Evolutionary conservation across 2,113 vertebrate species (phyloP).

Genomic region (Danio rerio): GRCz12tu NC_133196.1:14416501-14417000

Average conservation of each 20-base stretch:
- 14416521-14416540: slow-evolving; percentile 6
- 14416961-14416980: slow-evolving; percentile 78
- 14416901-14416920: slow-evolving; percentile 50
- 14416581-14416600: background rate
- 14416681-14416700: too few relatives aligned
- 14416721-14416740: background rate
- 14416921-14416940: slow-evolving; percentile 60
- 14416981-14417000: slow-evolving; percentile 75
- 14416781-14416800: slow-evolving; percentile 9
- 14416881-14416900: background rate
- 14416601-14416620: background rate
- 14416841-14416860: slow-evolving; percentile 39
- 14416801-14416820: slow-evolving; percentile 26
- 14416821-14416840: slow-evolving; percentile 44
- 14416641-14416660: background rate
- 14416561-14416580: too few relatives aligned
- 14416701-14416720: background rate
- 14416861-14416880: slow-evolving; percentile 25
- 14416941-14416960: slow-evolving; percentile 73
- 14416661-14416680: background rate
- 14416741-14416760: background rate
- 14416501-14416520: background rate
- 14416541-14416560: too few relatives aligned
- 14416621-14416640: background rate
- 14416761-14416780: background rate